Base-by-base conservation (phyloP, 2,888 invertebrate genomes). In the Cataglyphis rosenhaueri region DNA sequence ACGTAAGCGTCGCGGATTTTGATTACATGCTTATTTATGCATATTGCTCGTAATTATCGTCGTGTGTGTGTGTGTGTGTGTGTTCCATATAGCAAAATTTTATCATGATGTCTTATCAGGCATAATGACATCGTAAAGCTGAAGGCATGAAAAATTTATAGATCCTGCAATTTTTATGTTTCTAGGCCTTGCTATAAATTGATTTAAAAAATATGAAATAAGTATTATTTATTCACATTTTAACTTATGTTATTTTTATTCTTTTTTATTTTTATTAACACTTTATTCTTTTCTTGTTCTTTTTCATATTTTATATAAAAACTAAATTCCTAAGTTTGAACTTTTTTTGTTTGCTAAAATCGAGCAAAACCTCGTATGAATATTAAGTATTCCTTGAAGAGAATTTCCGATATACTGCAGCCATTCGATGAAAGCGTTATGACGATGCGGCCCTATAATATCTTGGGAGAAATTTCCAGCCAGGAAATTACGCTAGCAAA, bases 1-100 rank as follows among this genome's bases (percentile, higher is more conserved):
- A 95, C 95, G 96, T 88, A 52, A 8, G 10, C 15, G 12, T 10
- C 38, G 1, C 4, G 6, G 18, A 3, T 15, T 1, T n/a, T 41
- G 0, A 38, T 66, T 29, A 38, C 18, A 12, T 12, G 6, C 5
- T 57, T 44, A 38, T 35, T n/a, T 21, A 38, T 10, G 25, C 25
- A 25, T 61, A 25, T 62, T 44, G 74, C 44, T 32, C 15, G 15
- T 35, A 48, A 41, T 74, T 21, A 5, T 62, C 12, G 8, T 29
- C 8, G 2, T 15, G 15, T 15, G 25, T 57, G 55, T n/a, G 52
- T 52, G 21, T 55, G 12, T 57, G 12, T 57, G 10, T 29, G 12
- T 3, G 6, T 21, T 21, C 9, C 35, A 8, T 44, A 21, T 3
- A 44, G 18, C 44, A 18, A 62, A 62, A 21, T 4, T 74, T 71